phyloP scores from a whole-genome alignment of 2,113 vertebrate genomes.

The Oncorhynchus kisutch region DNA sequence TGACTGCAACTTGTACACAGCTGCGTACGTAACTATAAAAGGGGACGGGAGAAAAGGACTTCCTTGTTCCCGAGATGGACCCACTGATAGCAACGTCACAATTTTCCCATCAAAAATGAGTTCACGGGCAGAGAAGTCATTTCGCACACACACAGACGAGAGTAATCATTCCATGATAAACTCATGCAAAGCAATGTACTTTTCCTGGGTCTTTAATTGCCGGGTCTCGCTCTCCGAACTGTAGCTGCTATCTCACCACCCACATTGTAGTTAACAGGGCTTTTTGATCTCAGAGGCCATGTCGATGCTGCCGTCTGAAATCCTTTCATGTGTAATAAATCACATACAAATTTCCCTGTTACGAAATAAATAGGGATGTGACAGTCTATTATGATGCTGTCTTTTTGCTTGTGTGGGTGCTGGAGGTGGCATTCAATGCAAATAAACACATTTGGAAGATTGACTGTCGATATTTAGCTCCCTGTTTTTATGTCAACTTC shows the following conservation, averaged over 20 bases:
- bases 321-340: neutral
- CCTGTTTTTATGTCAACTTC: constrained; percentile 24
- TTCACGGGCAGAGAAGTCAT: neutral
- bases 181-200: constrained; percentile 54
- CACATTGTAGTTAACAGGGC: no score
- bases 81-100: neutral
- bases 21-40: no score
- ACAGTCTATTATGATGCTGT: no score
- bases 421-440: no score
- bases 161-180: constrained; percentile 11
- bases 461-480: constrained; percentile 20
- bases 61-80: no score
- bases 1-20: no score
- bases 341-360: neutral
- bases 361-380: neutral
- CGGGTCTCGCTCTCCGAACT: neutral
- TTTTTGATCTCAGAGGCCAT: neutral
- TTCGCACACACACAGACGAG: neutral
- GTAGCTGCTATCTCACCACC: neutral
- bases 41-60: no score
- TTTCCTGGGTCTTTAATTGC: constrained; percentile 34
- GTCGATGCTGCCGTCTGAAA: neutral
- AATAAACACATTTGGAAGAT: no score
- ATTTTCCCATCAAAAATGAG: constrained; percentile 9
- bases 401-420: no score